A percentile compares a stretch with the other conserved stretches of the same genome.
phyloP scores from a whole-genome alignment of 2,888 invertebrate species.

The Xanthia icteritia region DNA sequence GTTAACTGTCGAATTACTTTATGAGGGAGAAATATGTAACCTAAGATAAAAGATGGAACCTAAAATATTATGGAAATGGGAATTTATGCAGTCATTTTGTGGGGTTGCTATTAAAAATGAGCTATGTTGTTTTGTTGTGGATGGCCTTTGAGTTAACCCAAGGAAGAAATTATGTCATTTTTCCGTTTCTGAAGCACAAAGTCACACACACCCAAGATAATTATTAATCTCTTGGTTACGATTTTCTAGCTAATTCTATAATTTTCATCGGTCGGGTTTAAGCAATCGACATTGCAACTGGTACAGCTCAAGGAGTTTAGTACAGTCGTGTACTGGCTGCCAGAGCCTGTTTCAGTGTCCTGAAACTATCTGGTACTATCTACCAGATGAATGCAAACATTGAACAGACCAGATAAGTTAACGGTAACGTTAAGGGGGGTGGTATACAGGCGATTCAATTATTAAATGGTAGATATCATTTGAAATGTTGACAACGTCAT shows the following conservation, averaged over 20 bases:
- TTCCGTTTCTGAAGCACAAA: not conserved
- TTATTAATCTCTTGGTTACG: not conserved
- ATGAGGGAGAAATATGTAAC: conserved; percentile 1
- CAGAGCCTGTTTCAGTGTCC: not conserved
- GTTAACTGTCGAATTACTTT: conserved; percentile 40
- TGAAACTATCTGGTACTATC: not conserved
- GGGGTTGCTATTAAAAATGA: conserved; percentile 29
- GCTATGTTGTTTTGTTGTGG: not conserved
- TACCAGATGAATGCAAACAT: not conserved
- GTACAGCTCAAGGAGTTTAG: not conserved
- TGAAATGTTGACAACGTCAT: not conserved
- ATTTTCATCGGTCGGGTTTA: not conserved
- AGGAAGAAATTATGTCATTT: not conserved
- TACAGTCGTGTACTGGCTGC: not conserved
- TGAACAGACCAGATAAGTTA: not conserved
- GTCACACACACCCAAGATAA: not conserved
- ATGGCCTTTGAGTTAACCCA: not conserved
- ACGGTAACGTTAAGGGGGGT: not conserved
- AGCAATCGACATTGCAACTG: not conserved
- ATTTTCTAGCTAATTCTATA: not conserved
- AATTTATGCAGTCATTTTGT: conserved; percentile 15
- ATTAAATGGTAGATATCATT: not conserved
- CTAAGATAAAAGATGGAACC: conserved; percentile 1
- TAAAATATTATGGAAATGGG: conserved; percentile 4
- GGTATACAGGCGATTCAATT: not conserved